A percentile compares a stretch with the other conserved stretches of the same genome.
phyloP scores from a whole-genome alignment of 2,797 vertebrate genomes.

The Hypotaenidia okinawae region DNA sequence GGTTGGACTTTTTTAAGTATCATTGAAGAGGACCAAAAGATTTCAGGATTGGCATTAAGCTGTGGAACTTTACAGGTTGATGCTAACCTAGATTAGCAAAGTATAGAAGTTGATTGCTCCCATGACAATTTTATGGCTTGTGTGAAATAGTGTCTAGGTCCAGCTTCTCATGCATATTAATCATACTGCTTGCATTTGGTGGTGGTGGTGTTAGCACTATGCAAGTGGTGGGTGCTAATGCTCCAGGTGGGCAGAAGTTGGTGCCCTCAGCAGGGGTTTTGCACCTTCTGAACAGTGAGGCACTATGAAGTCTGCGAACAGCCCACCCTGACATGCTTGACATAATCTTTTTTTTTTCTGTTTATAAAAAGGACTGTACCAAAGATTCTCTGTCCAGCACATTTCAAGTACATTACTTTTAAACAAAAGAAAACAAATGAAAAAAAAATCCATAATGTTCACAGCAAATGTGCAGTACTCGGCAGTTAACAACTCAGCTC shows the following conservation, averaged over 20 bases:
- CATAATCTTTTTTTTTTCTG: not conserved
- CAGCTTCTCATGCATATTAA: not conserved
- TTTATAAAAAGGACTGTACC: not conserved
- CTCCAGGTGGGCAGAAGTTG: not conserved
- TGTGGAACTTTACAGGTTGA: not conserved
- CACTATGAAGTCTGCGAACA: not conserved
- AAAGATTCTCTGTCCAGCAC: not conserved
- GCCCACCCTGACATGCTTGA: not conserved
- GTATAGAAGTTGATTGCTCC: not conserved
- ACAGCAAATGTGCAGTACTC: not conserved
- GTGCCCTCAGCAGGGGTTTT: not conserved
- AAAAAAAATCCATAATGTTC: not conserved
- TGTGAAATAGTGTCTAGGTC: not conserved
- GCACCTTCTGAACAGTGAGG: not conserved
- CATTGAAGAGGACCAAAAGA: not conserved
- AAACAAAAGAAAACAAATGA: not conserved
- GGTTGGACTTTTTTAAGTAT: not conserved
- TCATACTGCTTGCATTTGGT: not conserved
- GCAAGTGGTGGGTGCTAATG: not conserved
- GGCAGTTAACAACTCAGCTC: not conserved
- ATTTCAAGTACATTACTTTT: not conserved
- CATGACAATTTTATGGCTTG: not conserved
- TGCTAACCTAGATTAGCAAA: not conserved
- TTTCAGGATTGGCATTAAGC: not conserved
- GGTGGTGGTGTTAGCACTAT: not conserved